Conservation (phyloP, 2,797 vertebrate species). For the Gymnothorax javanicus region DNA sequence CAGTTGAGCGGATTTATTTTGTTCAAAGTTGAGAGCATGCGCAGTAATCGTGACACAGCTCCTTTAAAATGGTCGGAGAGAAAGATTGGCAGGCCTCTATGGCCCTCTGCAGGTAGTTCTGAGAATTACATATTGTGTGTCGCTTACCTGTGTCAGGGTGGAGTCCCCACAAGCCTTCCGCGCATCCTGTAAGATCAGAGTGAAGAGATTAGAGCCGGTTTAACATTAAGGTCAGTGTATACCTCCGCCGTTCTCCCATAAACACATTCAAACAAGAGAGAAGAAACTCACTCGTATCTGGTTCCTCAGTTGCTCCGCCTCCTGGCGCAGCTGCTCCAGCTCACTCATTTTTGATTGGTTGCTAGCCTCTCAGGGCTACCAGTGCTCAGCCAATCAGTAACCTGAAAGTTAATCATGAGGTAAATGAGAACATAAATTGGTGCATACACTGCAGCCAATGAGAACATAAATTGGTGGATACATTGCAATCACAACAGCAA, state of each 20-base stretch:
- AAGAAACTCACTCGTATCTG: conserved; percentile 80
- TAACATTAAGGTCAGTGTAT: neutral
- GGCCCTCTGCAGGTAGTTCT: neutral
- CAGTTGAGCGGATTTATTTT: too few species aligned
- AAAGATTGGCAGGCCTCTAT: neutral
- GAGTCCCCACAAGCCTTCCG: conserved; percentile 92
- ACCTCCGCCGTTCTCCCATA: neutral
- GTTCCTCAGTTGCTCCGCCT: conserved; percentile 90
- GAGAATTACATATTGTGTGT: neutral
- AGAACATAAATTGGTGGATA: too few species aligned
- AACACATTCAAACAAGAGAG: neutral
- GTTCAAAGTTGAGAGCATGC: too few species aligned
- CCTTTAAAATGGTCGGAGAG: neutral
- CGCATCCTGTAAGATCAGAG: conserved; percentile 74
- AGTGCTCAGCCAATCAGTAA: conserved; percentile 49
- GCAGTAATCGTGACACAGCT: too few species aligned
- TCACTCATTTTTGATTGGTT: conserved; percentile 84
- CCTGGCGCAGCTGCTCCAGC: conserved; percentile 91
- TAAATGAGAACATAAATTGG: neutral
- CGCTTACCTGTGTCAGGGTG: conserved; percentile 84
- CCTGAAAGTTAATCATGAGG: conserved; percentile 50
- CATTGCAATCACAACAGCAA: too few species aligned
- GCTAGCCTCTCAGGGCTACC: conserved; percentile 38
- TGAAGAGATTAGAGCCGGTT: neutral
- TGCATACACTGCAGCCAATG: neutral